phyloP scores from a whole-genome alignment of 2,797 vertebrate genomes.

The Coluber constrictor region DNA sequence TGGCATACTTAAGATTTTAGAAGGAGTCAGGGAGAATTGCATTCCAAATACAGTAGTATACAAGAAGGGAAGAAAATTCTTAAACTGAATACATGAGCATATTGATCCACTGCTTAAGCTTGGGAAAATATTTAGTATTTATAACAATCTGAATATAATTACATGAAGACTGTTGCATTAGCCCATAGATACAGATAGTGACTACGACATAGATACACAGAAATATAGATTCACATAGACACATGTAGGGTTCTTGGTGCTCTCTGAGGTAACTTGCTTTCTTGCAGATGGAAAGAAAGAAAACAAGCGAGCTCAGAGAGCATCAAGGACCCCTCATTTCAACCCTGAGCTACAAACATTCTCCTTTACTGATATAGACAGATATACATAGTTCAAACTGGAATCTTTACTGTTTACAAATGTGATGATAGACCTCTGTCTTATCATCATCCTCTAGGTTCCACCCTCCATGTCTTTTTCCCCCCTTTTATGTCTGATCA shows the following conservation, averaged over 20 bases:
- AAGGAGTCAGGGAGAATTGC: neutral
- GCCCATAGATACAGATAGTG: neutral
- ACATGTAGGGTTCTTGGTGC: neutral
- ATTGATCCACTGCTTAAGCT: neutral
- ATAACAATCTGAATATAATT: neutral
- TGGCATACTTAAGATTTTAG: conserved; percentile 5
- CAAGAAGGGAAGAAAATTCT: conserved; percentile 10
- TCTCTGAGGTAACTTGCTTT: too few species aligned
- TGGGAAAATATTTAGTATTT: neutral
- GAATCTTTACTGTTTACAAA: neutral
- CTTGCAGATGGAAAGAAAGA: too few species aligned
- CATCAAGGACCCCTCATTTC: too few species aligned
- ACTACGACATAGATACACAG: neutral
- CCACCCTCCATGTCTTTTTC: neutral
- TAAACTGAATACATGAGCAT: neutral
- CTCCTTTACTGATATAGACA: neutral
- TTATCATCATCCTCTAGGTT: neutral
- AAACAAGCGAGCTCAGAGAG: too few species aligned
- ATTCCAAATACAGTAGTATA: neutral
- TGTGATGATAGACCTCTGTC: neutral
- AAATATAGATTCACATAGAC: neutral
- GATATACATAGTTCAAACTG: neutral
- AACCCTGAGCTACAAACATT: too few species aligned
- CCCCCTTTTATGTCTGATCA: neutral
- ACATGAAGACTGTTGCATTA: neutral